Evolutionary conservation across 2,888 invertebrate species (phyloP), one percentile per base, ranked within the genome.

Genomic region (Mimas tiliae): DNA sequence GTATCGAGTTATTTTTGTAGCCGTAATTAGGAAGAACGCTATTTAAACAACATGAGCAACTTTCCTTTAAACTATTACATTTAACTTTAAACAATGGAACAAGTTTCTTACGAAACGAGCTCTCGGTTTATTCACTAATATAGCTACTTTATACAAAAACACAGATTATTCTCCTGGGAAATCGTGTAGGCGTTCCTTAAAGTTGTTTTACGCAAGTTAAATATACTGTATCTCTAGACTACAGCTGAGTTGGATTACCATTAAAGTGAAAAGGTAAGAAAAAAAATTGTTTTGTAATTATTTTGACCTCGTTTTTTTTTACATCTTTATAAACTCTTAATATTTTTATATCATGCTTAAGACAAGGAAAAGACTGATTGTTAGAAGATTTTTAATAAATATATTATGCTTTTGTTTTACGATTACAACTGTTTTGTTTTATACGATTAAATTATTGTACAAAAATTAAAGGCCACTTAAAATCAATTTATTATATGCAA

Each of bases 91-190:
- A 52, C 51, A 51, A 19, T 9, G 7, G 27, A 19, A 51, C 51
- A 51, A 27, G 14, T 9, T 52, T 52, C 12, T 2, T 27, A 3
- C 11, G 55, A 34, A 55, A 55, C 38, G 1, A 38, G 38, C 8
- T 55, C 16, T 16, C 34, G 16, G 55, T 55, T 55, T 34, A 9
- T 11, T 21, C 11, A 21, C 55, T 55, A 55, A 55, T 38, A 55
- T n/a, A 38, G 34, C 38, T 64, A 83, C 55, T 38, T 53, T 55
- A 74, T 64, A 65, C 50, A 62, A 67, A 55, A 55, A 55, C 55
- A 38, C 9, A 62, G 63, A 67, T 65, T 50, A 16, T 16, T 63
- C 55, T 45, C 42, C 63, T 55, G 14, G 45, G n/a, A 51, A 48
- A 52, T 63, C 34, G 63, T 63, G 50, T 34, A 19, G 27, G 52